A percentile compares a stretch with the other conserved stretches of the same genome.
Evolutionary conservation across 2,888 invertebrate species (phyloP).

Genomic region (Cataglyphis rosenhaueri): DNA sequence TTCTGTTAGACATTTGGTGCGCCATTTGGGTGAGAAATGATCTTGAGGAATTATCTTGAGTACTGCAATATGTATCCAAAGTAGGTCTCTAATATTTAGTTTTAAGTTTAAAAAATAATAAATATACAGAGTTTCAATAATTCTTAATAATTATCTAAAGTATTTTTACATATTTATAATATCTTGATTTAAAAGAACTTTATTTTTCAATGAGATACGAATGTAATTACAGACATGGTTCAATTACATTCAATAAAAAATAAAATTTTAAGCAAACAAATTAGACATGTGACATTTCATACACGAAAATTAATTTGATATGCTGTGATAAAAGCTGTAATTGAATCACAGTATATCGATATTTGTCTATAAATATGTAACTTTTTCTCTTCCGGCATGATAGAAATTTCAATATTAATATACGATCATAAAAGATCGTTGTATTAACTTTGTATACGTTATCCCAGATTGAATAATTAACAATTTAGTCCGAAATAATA

Average conservation of each 20-base stretch:
- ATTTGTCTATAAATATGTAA: neutral
- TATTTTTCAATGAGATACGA: neutral
- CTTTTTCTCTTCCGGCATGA: neutral
- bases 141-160: neutral
- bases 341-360: slow-evolving; percentile 3
- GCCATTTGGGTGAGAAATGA: slow-evolving; percentile 46
- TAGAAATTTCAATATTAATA: slow-evolving; percentile 38
- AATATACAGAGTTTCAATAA: neutral
- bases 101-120: slow-evolving; percentile 31
- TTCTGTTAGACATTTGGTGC: slow-evolving; percentile 45
- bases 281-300: neutral
- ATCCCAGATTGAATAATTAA: slow-evolving; percentile 30
- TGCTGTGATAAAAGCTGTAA: slow-evolving; percentile 2
- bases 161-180: neutral
- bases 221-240: neutral
- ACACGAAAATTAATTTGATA: slow-evolving; percentile 2
- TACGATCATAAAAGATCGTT: slow-evolving; percentile 18
- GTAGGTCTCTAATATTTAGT: slow-evolving; percentile 18
- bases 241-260: neutral
- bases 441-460: slow-evolving; percentile 22
- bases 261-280: slow-evolving; percentile 8
- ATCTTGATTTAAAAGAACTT: neutral
- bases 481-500: slow-evolving; percentile 24
- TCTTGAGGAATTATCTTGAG: slow-evolving; percentile 33
- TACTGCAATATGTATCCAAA: slow-evolving; percentile 31